phyloP scores from a whole-genome alignment of 2,113 vertebrate species.

The Silurus asotus region DNA sequence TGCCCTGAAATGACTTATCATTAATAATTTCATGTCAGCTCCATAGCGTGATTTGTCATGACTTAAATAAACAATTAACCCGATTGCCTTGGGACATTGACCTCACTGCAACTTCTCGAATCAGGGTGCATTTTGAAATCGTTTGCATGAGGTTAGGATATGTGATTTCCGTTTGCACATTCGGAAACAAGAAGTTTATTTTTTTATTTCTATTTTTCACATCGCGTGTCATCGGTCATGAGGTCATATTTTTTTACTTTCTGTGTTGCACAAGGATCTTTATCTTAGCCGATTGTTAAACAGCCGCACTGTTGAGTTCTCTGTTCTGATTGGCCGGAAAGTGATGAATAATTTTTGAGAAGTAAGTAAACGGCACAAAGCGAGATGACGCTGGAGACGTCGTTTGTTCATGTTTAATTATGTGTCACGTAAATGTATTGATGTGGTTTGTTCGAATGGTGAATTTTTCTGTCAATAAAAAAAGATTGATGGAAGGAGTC shows the following conservation, averaged over 20 bases:
- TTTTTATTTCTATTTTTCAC: neutral
- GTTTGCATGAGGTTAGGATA: neutral
- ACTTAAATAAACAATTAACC: slow-evolving; percentile 2
- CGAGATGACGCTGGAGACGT: neutral
- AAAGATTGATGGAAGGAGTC: neutral
- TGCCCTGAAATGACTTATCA: slow-evolving; percentile 14
- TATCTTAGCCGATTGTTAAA: neutral
- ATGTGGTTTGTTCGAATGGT: neutral
- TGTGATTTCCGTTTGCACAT: neutral
- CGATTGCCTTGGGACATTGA: neutral
- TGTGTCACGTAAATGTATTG: neutral
- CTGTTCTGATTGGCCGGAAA: neutral
- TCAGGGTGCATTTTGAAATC: neutral
- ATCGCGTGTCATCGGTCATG: neutral
- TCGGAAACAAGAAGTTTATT: neutral
- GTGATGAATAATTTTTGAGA: neutral
- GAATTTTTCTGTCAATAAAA: neutral
- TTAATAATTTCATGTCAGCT: neutral
- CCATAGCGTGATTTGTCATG: neutral
- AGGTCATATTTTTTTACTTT: neutral
- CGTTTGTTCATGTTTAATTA: neutral
- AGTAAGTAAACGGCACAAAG: neutral
- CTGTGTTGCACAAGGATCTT: neutral
- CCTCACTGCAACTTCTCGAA: neutral
- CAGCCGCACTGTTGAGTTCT: neutral